Evolutionary conservation across 2,888 invertebrate genomes (phyloP), one percentile per base, ranked within the genome.

Genomic region (Melanostoma mellinum): DNA sequence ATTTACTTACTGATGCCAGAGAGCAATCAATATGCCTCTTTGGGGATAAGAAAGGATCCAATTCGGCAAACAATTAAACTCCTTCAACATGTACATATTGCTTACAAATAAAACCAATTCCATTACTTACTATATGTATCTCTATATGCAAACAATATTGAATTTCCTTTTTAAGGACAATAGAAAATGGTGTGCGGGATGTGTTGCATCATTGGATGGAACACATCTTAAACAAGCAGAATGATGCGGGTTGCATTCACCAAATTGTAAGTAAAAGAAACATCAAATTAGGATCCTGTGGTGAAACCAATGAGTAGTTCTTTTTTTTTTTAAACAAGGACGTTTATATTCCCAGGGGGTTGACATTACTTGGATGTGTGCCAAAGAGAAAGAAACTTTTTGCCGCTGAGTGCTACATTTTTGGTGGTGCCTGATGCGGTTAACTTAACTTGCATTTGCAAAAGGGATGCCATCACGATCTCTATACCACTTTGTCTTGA

Each of bases 351-450:
- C 71, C 71, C 75, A 71, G 60, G 58, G 74, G 71, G 68, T 84
- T 84, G 84, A 75, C 79, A 84, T 75, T 74, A 68, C 67, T 79
- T 84, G 84, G 84, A 84, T 67, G 79, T 44, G 53, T 79, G 84
- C 84, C 84, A 84, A 67, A 44, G 40, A 69, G 79, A 67, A 75
- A 67, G 65, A 84, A 75, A 71, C 67, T 79, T 84, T 79, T 20
- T 20, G 20, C 33, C 71, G 60, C 74, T 79, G 79, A 84, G 84
- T 84, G 79, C 74, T 71, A 75, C 71, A 71, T 71, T 79, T 84
- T 84, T 78, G 71, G 71, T 69, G 73, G 74, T 79, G n/a, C n/a
- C n/a, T n/a, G n/a, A n/a, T n/a, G 79, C 74, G 74, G 84, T 84
- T 84, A 84, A 71, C 84, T 79, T 79, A 84, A 71, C 84, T 79